Percentiles rank a stretch among this genome's conserved stretches.
phyloP scores from a whole-genome alignment of 2,888 invertebrate species.

The Bimastos eiseni region DNA sequence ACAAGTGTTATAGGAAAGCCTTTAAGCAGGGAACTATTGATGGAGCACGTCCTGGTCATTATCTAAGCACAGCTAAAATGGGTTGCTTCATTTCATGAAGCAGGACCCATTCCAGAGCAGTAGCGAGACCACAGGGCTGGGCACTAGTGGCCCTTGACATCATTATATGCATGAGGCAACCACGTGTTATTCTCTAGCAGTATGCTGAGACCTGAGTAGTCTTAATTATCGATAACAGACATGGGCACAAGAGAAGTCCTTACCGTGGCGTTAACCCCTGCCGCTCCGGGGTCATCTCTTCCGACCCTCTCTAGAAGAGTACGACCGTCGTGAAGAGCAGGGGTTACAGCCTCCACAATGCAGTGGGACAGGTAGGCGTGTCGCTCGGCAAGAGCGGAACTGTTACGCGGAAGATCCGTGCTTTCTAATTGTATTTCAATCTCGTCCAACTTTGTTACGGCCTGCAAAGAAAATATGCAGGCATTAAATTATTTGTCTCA shows the following conservation, averaged over 20 bases:
- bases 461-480: slow-evolving; percentile 62
- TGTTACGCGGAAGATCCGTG: slow-evolving; percentile 70
- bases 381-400: slow-evolving; percentile 72
- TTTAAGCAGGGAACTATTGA: too few relatives aligned
- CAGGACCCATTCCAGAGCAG: too few relatives aligned
- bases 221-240: too few relatives aligned
- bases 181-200: not conserved
- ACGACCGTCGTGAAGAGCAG: slow-evolving; percentile 75
- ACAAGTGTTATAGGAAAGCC: too few relatives aligned
- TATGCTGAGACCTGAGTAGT: not conserved
- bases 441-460: slow-evolving; percentile 74
- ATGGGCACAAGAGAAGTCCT: slow-evolving; percentile 32
- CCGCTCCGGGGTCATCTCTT: slow-evolving; percentile 70
- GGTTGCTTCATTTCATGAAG: too few relatives aligned
- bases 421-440: slow-evolving; percentile 75
- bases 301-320: slow-evolving; percentile 72
- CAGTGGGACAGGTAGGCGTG: slow-evolving; percentile 72
- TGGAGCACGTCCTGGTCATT: too few relatives aligned
- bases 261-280: slow-evolving; percentile 64
- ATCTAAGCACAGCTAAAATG: too few relatives aligned
- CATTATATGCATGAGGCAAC: not conserved
- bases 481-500: not conserved
- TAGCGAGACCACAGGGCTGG: too few relatives aligned
- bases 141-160: too few relatives aligned
- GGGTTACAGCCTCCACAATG: slow-evolving; percentile 71